A percentile compares a stretch with the other conserved stretches of the same genome.
Evolutionary conservation across 2,797 vertebrate species (phyloP).

Genomic region (Semotilus atromaculatus): DNA sequence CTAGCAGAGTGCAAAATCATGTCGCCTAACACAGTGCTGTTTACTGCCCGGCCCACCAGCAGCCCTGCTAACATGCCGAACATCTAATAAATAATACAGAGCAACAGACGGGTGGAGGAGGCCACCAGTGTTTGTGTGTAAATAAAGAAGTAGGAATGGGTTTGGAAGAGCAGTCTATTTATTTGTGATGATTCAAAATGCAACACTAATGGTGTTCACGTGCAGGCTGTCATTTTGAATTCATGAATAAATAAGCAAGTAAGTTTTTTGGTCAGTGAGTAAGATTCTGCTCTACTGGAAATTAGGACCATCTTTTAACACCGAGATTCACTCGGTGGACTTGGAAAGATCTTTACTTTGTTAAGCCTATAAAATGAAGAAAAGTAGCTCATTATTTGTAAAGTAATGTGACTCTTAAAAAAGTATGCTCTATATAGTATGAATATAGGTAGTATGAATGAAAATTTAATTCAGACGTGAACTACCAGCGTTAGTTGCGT

Average conservation of each 20-base stretch:
- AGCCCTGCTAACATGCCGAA: conserved; percentile 64
- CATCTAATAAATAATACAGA: conserved; percentile 80
- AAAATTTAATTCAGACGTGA: background rate
- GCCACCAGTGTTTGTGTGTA: conserved; percentile 53
- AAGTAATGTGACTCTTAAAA: background rate
- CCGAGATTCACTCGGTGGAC: background rate
- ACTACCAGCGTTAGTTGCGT: background rate
- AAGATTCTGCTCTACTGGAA: conserved; percentile 11
- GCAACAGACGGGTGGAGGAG: conserved; percentile 71
- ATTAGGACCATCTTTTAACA: conserved; percentile 6
- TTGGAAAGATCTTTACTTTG: background rate
- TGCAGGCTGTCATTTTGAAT: conserved; percentile 33
- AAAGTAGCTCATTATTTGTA: background rate
- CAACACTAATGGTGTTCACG: conserved; percentile 19
- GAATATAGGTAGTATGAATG: background rate
- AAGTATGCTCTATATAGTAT: background rate
- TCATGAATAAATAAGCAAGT: conserved; percentile 10
- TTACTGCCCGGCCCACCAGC: conserved; percentile 88
- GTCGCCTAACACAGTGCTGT: conserved; percentile 93
- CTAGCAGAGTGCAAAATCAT: conserved; percentile 97
- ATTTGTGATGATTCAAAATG: conserved; percentile 37
- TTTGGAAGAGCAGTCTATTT: conserved; percentile 45
- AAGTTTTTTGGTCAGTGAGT: conserved; percentile 29
- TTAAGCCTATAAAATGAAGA: background rate
- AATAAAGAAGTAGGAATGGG: conserved; percentile 44